Evolutionary conservation across 2,888 invertebrate species (phyloP).

Genomic region (Trissonchulus sp.): DNA sequence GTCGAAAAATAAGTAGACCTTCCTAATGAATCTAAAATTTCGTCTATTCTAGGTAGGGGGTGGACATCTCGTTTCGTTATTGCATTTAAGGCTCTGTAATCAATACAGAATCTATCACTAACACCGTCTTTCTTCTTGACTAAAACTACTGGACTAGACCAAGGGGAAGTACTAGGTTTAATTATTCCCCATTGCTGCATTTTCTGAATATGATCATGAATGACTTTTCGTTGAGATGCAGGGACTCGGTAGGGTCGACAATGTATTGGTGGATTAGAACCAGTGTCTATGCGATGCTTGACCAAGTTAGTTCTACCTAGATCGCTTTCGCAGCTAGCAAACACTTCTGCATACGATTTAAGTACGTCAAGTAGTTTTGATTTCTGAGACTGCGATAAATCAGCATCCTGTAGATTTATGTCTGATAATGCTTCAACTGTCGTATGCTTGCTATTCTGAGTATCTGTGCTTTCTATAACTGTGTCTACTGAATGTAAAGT

Average conservation of each 20-base stretch:
- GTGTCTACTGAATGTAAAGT: too few relatives aligned
- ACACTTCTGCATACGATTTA: neutral
- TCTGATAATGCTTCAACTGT: too few relatives aligned
- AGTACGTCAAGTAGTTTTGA: neutral
- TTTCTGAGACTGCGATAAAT: neutral
- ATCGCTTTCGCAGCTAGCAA: neutral
- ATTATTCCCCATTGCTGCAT: conserved; percentile 22
- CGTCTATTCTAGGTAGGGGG: conserved; percentile 33
- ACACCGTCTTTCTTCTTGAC: conserved; percentile 47
- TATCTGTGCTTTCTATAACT: too few relatives aligned
- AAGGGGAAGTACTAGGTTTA: conserved; percentile 44
- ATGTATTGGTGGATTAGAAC: neutral
- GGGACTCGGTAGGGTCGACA: neutral
- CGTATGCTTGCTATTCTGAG: too few relatives aligned
- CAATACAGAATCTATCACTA: conserved; percentile 37
- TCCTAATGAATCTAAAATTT: conserved; percentile 24
- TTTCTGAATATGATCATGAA: neutral
- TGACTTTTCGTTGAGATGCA: neutral
- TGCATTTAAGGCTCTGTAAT: conserved; percentile 38
- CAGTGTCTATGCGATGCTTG: neutral
- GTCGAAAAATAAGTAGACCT: neutral
- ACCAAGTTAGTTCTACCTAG: neutral
- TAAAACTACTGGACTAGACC: conserved; percentile 48
- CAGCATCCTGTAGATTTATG: neutral
- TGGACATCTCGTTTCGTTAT: conserved; percentile 33